A percentile compares a stretch with the other conserved stretches of the same genome.
phyloP scores from a whole-genome alignment of 2,888 invertebrate species.

The Pollenia amentaria region DNA sequence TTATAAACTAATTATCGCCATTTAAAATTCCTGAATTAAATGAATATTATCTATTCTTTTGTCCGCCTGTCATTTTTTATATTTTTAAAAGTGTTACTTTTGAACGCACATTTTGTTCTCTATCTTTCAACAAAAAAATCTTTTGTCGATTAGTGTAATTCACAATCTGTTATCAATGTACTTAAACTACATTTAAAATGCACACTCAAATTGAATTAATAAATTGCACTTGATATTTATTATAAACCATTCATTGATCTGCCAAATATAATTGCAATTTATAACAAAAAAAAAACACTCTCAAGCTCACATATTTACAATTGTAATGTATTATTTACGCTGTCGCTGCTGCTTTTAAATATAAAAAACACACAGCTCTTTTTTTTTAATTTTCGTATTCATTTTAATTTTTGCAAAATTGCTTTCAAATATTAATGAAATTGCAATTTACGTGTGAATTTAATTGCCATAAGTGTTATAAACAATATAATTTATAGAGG shows the following conservation, averaged over 20 bases:
- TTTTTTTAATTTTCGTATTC: slow-evolving; percentile 30
- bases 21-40: no score
- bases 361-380: slow-evolving; percentile 21
- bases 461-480: slow-evolving; percentile 74
- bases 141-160: slow-evolving; percentile 22
- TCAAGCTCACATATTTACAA: slow-evolving; percentile 12
- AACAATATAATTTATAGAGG: slow-evolving; percentile 74
- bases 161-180: slow-evolving; percentile 29
- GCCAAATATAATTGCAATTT: slow-evolving; percentile 69
- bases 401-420: slow-evolving; percentile 61
- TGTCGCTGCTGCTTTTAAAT: slow-evolving; percentile 38
- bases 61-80: not conserved
- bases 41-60: not conserved
- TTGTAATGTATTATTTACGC: slow-evolving; percentile 14
- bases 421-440: slow-evolving; percentile 74
- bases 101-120: not conserved
- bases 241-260: slow-evolving; percentile 70
- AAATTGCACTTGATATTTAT: slow-evolving; percentile 66
- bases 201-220: slow-evolving; percentile 62
- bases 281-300: slow-evolving; percentile 43
- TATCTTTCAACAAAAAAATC: slow-evolving; percentile 1
- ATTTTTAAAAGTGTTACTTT: no score
- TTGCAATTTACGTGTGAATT: slow-evolving; percentile 74
- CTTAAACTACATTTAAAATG: slow-evolving; percentile 58
- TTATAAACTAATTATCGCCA: no score